phyloP scores from a whole-genome alignment of 2,888 invertebrate genomes.

The Calameuta idolon region DNA sequence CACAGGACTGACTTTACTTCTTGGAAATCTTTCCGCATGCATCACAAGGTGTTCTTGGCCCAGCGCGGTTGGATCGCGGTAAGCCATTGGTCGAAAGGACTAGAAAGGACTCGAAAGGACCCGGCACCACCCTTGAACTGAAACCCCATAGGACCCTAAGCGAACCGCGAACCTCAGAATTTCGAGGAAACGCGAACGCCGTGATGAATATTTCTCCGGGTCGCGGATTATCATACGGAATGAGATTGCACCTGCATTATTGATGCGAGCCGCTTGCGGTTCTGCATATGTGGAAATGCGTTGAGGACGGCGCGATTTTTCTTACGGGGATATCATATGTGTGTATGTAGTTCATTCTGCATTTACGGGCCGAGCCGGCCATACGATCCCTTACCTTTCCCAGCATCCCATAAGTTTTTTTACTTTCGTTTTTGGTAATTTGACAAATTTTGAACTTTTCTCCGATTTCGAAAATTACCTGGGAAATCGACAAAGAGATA shows the following conservation, averaged over 20 bases:
- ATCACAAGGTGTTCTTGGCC: conserved; percentile 43
- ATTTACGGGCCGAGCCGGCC: neutral
- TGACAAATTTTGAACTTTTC: neutral
- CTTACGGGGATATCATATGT: conserved; percentile 20
- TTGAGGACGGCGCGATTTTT: conserved; percentile 48
- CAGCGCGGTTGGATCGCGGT: conserved; percentile 22
- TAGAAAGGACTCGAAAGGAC: neutral
- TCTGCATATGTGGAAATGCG: conserved; percentile 31
- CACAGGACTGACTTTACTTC: conserved; percentile 5
- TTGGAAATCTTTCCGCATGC: conserved; percentile 52
- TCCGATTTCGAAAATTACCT: neutral
- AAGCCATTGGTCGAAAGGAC: conserved; percentile 12
- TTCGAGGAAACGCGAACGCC: conserved; percentile 39
- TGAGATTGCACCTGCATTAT: conserved; percentile 62
- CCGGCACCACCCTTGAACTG: conserved; percentile 22
- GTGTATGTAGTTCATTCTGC: neutral
- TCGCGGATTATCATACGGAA: conserved; percentile 60
- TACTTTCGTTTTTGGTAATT: neutral
- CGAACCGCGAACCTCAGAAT: conserved; percentile 12
- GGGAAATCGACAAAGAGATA: neutral
- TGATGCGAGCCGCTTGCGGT: conserved; percentile 44
- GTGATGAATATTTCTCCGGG: conserved; percentile 61
- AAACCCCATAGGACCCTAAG: conserved; percentile 16
- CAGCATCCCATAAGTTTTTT: neutral
- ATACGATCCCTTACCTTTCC: neutral